Percentiles rank a stretch among this genome's conserved stretches.
Conservation (phyloP, 2,113 vertebrate genomes). For the Hirundichthys speculiger region DNA sequence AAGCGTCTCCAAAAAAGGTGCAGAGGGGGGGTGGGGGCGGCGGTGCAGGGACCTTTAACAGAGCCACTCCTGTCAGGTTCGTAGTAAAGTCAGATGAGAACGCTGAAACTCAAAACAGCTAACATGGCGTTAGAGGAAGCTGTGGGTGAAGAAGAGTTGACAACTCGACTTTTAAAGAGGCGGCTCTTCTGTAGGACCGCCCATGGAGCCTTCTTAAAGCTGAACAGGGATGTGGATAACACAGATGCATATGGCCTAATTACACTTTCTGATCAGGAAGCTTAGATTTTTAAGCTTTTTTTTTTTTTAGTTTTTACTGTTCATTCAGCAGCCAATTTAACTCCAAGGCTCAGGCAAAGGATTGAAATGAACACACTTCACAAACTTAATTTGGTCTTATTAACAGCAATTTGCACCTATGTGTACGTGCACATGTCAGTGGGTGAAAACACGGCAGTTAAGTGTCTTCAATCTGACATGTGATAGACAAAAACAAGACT, state of each 20-base stretch:
- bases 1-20: conserved; percentile 15
- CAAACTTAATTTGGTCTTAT: too few relatives aligned
- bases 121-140: conserved; percentile 94
- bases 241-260: not conserved
- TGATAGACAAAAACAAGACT: too few relatives aligned
- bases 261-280: too few relatives aligned
- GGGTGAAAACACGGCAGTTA: too few relatives aligned
- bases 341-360: too few relatives aligned
- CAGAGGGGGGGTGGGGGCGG: not conserved
- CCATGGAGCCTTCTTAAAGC: conserved; percentile 71
- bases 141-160: conserved; percentile 86
- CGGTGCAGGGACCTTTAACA: conserved; percentile 29
- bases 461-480: too few relatives aligned
- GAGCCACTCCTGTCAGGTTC: conserved; percentile 75
- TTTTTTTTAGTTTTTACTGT: too few relatives aligned
- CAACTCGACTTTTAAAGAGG: conserved; percentile 89
- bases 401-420: too few relatives aligned
- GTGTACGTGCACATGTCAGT: too few relatives aligned
- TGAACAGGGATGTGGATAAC: conserved; percentile 21
- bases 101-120: conserved; percentile 83
- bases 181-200: conserved; percentile 78
- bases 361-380: too few relatives aligned
- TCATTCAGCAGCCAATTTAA: too few relatives aligned
- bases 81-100: conserved; percentile 77
- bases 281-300: too few relatives aligned